Percentiles rank a stretch among this genome's conserved stretches.
These are phyloP conservation scores for Stramonita haemastoma DNA, from an alignment of 2,888 invertebrate genomes.

Conservation along the genomic window DNA sequence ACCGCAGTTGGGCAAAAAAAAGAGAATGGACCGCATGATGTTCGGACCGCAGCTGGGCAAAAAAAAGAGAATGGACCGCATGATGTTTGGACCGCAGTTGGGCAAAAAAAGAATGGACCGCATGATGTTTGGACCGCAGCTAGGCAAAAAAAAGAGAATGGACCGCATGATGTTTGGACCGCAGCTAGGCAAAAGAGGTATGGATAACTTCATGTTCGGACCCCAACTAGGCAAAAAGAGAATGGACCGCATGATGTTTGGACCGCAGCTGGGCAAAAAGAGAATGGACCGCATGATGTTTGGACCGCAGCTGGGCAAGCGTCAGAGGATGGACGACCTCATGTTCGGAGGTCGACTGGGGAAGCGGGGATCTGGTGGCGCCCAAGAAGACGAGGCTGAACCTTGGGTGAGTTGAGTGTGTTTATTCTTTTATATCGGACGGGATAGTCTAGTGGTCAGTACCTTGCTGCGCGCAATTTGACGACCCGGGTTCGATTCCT, in stretches of 20 bases:
- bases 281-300: neutral
- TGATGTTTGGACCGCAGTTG: neutral
- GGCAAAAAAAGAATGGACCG: neutral
- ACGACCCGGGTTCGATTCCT: no score
- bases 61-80: neutral
- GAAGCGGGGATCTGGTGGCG: neutral
- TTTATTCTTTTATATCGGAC: no score
- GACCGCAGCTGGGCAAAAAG: neutral
- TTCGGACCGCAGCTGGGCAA: neutral
- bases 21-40: neutral
- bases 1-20: neutral
- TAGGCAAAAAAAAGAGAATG: neutral
- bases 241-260: neutral
- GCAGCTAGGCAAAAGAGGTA: conserved; percentile 8
- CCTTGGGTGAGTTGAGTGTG: no score
- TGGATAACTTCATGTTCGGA: neutral
- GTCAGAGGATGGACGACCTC: conserved; percentile 7
- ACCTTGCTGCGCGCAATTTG: no score
- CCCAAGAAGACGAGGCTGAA: no score
- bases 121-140: neutral
- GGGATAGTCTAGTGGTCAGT: no score
- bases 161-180: neutral
- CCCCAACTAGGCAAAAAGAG: neutral
- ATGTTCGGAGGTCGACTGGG: conserved; percentile 30
- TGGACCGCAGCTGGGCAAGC: neutral